Percentiles rank a stretch among this genome's conserved stretches.
Evolutionary conservation across 2,113 vertebrate genomes (phyloP).

Genomic region (Chloropsis cyanopogon): DNA sequence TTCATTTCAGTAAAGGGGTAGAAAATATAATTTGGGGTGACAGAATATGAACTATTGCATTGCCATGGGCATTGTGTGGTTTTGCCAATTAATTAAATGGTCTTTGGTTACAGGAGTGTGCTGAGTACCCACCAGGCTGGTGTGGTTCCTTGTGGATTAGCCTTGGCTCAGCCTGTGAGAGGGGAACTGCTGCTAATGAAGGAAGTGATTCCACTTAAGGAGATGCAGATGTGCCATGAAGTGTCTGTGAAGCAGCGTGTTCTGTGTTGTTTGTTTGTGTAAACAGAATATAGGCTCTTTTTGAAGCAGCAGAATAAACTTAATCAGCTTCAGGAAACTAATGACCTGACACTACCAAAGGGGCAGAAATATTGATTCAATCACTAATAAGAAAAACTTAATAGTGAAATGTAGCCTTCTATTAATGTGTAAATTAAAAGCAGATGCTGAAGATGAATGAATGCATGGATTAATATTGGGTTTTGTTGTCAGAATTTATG

Average conservation of each 20-base stretch:
- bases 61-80: background rate
- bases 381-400: constrained; percentile 22
- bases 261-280: background rate
- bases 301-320: background rate
- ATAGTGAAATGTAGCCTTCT: background rate
- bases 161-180: background rate
- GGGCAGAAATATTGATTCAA: background rate
- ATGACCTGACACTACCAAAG: background rate
- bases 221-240: constrained; percentile 12
- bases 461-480: constrained; percentile 57
- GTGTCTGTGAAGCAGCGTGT: background rate
- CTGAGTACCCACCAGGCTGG: background rate
- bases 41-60: background rate
- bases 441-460: constrained; percentile 68
- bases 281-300: background rate
- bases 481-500: constrained; percentile 76
- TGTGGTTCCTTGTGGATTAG: background rate
- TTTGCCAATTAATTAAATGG: background rate
- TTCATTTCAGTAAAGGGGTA: background rate
- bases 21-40: background rate
- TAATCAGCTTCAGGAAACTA: background rate
- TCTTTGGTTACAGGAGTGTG: background rate
- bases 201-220: background rate
- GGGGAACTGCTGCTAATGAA: background rate
- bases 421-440: constrained; percentile 66